Percentiles rank a stretch among this genome's conserved stretches.
Conservation (phyloP, 2,113 vertebrate genomes). For the Psittacula cyanocephala region DNA sequence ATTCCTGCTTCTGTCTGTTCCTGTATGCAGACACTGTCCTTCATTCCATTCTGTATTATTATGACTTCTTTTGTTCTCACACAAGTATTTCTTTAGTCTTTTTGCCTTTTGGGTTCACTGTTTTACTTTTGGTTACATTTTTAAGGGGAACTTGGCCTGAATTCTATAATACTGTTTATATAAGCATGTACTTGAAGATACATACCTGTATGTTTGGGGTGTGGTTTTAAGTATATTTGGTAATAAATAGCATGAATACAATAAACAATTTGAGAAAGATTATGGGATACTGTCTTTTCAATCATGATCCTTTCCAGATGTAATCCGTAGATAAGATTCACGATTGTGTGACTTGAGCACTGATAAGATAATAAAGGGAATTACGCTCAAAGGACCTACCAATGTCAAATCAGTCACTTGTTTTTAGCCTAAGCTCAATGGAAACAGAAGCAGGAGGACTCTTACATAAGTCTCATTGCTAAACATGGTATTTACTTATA, state of each 20-base stretch:
- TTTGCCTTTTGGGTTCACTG: background rate
- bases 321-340: conserved; percentile 1
- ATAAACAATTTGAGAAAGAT: background rate
- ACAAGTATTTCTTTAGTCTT: background rate
- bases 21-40: background rate
- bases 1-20: background rate
- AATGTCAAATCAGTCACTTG: conserved; percentile 32
- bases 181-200: background rate
- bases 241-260: conserved; percentile 1
- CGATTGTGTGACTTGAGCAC: background rate
- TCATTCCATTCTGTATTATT: conserved; percentile 26
- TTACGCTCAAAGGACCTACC: conserved; percentile 23
- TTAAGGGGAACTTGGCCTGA: background rate
- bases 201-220: background rate
- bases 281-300: background rate
- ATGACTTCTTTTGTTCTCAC: background rate
- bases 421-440: conserved; percentile 40
- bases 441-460: conserved; percentile 10
- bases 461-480: conserved; percentile 29
- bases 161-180: background rate
- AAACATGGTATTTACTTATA: conserved; percentile 48
- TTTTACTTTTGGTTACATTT: background rate
- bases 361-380: conserved; percentile 40
- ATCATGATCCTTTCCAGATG: background rate
- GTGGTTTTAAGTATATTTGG: background rate